phyloP scores from a whole-genome alignment of 2,113 vertebrate genomes.

The Castor canadensis region DNA sequence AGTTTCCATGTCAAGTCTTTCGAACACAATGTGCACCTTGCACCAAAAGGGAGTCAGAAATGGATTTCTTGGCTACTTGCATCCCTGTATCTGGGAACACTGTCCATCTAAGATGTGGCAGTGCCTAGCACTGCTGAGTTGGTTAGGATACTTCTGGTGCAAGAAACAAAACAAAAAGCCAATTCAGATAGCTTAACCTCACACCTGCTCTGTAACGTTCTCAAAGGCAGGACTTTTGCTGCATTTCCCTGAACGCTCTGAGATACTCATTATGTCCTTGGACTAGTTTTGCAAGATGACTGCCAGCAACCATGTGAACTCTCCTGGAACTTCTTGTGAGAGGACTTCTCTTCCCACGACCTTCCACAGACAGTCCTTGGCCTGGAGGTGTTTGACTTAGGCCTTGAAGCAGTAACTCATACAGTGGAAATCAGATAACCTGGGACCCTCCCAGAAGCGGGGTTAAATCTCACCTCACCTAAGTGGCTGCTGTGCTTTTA shows the following conservation, averaged over 20 bases:
- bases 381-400: not conserved
- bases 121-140: not conserved
- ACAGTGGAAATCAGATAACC: not conserved
- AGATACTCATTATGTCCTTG: not conserved
- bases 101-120: not conserved
- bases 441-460: not conserved
- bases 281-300: not conserved
- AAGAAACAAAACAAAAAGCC: not conserved
- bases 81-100: not conserved
- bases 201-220: not conserved
- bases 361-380: not conserved
- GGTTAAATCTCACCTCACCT: not conserved
- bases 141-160: not conserved
- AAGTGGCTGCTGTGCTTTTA: not conserved
- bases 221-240: not conserved
- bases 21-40: not conserved
- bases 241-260: not conserved
- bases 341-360: not conserved
- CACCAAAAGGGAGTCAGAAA: not conserved
- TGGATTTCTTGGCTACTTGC: not conserved
- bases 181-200: not conserved
- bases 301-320: not conserved
- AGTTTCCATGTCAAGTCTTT: not conserved
- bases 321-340: not conserved
- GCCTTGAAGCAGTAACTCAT: slow-evolving; percentile 22